Evolutionary conservation across 1,140 invertebrate species (phyloP).

Genomic region (Caerostris darwini): DNA sequence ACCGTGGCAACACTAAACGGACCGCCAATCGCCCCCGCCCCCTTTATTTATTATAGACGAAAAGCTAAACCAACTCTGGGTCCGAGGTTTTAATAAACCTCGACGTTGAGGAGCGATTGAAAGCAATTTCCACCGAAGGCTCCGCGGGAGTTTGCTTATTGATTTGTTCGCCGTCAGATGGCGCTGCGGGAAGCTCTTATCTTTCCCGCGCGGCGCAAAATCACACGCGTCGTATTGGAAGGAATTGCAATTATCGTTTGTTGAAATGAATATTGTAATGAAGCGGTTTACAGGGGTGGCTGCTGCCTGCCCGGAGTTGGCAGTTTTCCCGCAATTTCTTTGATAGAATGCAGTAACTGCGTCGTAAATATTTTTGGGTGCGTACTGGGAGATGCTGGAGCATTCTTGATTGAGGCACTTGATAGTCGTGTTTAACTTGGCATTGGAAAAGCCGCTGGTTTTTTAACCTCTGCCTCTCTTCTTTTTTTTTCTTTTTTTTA

Average conservation of each 20-base stretch:
- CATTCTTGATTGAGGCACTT: not conserved
- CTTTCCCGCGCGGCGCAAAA: not conserved
- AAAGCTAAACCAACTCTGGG: slow-evolving; percentile 2
- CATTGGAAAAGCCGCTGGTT: no score
- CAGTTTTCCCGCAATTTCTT: slow-evolving; percentile 17
- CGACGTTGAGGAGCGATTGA: not conserved
- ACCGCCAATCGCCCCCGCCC: not conserved
- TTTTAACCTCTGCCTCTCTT: no score
- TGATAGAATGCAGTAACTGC: slow-evolving; percentile 2
- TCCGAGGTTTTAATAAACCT: slow-evolving; percentile 30
- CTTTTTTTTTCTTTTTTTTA: no score
- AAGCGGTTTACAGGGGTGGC: not conserved
- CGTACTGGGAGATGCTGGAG: not conserved
- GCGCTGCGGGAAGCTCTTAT: slow-evolving; percentile 31
- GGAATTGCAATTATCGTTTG: slow-evolving; percentile 52
- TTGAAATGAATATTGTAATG: slow-evolving; percentile 49
- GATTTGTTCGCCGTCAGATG: slow-evolving; percentile 40
- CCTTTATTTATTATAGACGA: slow-evolving; percentile 12
- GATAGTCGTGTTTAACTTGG: no score
- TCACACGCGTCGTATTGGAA: slow-evolving; percentile 39
- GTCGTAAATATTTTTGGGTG: slow-evolving; percentile 10
- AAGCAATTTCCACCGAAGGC: not conserved
- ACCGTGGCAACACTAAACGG: slow-evolving; percentile 11
- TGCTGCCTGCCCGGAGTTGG: not conserved
- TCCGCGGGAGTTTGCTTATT: slow-evolving; percentile 22